Percentiles rank a stretch among this genome's conserved stretches.
Evolutionary conservation across 1,140 invertebrate genomes (phyloP).

Genomic region (Drosophila orena): DNA sequence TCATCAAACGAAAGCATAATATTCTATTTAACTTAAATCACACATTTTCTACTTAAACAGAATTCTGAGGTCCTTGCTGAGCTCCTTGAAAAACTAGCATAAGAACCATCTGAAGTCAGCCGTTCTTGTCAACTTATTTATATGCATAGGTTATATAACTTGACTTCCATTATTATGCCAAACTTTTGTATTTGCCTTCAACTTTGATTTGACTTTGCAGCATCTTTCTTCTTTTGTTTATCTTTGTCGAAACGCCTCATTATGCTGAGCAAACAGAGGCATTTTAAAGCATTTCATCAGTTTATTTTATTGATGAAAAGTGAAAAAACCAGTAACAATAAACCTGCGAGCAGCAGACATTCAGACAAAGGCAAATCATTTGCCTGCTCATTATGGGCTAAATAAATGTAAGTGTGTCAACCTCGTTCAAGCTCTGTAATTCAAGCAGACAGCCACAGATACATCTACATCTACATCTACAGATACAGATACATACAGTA

Average conservation of each 20-base stretch:
- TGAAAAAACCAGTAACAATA: slow-evolving; percentile 56
- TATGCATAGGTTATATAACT: slow-evolving; percentile 45
- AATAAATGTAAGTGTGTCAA: slow-evolving; percentile 76
- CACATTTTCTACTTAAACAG: neutral
- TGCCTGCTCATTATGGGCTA: slow-evolving; percentile 53
- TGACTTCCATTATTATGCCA: slow-evolving; percentile 32
- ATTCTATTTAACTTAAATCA: neutral
- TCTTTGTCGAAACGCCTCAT: slow-evolving; percentile 28
- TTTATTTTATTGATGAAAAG: slow-evolving; percentile 73
- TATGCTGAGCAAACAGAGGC: slow-evolving; percentile 29
- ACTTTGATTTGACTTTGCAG: slow-evolving; percentile 38
- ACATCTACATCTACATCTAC: neutral
- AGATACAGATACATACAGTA: slow-evolving; percentile 15
- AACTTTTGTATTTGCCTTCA: slow-evolving; percentile 30
- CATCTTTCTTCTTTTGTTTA: slow-evolving; percentile 36
- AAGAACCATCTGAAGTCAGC: slow-evolving; percentile 1
- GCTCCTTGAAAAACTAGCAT: neutral
- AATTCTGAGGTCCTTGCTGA: neutral
- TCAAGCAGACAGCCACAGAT: slow-evolving; percentile 35
- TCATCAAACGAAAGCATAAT: too few species aligned
- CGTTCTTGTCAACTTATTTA: slow-evolving; percentile 33
- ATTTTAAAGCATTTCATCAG: slow-evolving; percentile 45
- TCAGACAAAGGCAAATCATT: slow-evolving; percentile 35
- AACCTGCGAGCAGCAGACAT: slow-evolving; percentile 5
- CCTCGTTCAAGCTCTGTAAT: slow-evolving; percentile 50